These are phyloP conservation scores for Drosophila sproati DNA, from an alignment of 1,140 invertebrate genomes.

Conservation along the genomic window DNA sequence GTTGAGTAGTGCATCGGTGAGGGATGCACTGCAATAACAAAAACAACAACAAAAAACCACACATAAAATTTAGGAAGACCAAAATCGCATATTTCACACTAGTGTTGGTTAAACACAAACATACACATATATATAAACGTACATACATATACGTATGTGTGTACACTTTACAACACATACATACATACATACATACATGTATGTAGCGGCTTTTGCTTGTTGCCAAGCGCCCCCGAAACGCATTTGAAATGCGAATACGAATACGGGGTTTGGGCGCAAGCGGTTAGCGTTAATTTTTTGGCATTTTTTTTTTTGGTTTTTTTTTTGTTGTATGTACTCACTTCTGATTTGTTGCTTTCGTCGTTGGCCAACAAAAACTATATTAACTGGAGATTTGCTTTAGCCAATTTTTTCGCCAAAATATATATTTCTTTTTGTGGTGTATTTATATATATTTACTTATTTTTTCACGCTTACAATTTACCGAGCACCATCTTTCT, in stretches of 20 bases:
- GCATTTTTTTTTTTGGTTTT: not conserved
- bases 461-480: constrained; percentile 68
- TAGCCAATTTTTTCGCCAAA: constrained; percentile 23
- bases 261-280: constrained; percentile 7
- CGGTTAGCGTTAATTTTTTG: constrained; percentile 14
- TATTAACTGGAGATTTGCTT: constrained; percentile 23
- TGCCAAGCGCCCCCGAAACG: constrained; percentile 73
- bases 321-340: constrained; percentile 44
- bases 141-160: constrained; percentile 5
- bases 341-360: constrained; percentile 61
- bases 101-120: constrained; percentile 26
- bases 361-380: constrained; percentile 7
- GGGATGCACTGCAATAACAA: constrained; percentile 58
- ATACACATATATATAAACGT: constrained; percentile 22
- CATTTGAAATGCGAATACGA: constrained; percentile 51
- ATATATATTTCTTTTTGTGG: constrained; percentile 21
- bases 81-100: constrained; percentile 33
- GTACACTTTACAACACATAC: not conserved
- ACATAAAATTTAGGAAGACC: not conserved
- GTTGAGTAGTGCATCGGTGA: constrained; percentile 81
- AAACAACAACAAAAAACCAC: not conserved
- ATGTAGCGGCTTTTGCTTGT: constrained; percentile 67
- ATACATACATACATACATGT: constrained; percentile 13
- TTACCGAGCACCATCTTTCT: constrained; percentile 72
- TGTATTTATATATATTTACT: constrained; percentile 49